Base-by-base conservation (phyloP, 2,797 vertebrate genomes). In the Bufotes viridis region DNA sequence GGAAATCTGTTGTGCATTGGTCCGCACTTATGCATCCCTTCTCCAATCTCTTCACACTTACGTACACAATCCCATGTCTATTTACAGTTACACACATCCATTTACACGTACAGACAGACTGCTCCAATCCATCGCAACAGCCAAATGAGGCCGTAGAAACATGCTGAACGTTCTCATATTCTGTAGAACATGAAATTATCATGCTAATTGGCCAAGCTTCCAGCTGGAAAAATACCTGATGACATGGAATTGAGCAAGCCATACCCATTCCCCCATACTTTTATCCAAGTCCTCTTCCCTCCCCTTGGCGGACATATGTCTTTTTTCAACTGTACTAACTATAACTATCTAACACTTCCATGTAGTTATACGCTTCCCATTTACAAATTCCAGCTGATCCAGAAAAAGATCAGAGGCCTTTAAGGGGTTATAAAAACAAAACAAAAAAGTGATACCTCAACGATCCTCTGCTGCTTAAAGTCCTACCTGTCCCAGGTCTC, bases 81-180 rank as follows among this genome's bases (percentile, higher is more conserved):
- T 22, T 83, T 22, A 83, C 82, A 72, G 24, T n/a, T 58, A 72
- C 26, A 29, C 67, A 34, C 81, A 70, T 67, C 82, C 53, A 55
- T 58, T 72, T 29, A 83, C 82, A 83, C 82, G 17, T 83, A 83
- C 65, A 82, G n/a, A 83, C 81, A 83, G 67, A 42, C 5, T 61
- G 58, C 29, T 58, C 58, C 34, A 61, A 18, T 34, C 34, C 7
- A n/a, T n/a, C 12, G 18, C 29, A 76, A 70, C 17, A 61, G 70
- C 57, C 70, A 84, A 84, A 42, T 34, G 82, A 61, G 61, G 57
- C 1, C 10, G 61, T 42, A 17, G 70, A 57, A 61, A 75, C 67
- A 60, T 42, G 18, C 1, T 53, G 20, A 75, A 75, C n/a, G 34
- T 42, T 20, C 34, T 74, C 34, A 34, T 18, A 18, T 20, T 42